phyloP scores from a whole-genome alignment of 37 sponge, comb jelly and placozoan genomes.

The Aplysina aerophoba region DNA sequence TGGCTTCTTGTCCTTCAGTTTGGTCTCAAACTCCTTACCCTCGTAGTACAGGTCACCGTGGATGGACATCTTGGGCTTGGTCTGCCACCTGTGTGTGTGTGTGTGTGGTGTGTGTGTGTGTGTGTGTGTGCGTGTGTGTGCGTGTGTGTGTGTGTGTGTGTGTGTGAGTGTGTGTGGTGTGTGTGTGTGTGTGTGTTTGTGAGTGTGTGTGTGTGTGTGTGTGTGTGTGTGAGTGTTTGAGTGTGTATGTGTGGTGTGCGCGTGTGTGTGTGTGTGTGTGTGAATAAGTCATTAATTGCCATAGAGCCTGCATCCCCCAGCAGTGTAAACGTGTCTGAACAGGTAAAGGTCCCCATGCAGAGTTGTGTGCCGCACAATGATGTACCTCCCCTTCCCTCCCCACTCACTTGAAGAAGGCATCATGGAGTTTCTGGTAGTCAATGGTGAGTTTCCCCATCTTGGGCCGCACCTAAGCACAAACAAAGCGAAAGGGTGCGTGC shows the following conservation, averaged over 20 bases:
- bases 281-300: neutral
- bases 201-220: neutral
- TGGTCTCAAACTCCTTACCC: slow-evolving; percentile 98
- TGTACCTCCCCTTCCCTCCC: neutral
- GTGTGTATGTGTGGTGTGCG: neutral
- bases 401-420: slow-evolving; percentile 93
- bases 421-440: slow-evolving; percentile 98
- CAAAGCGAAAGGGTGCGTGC: too few species aligned
- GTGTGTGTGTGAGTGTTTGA: neutral
- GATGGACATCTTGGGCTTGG: slow-evolving; percentile 92
- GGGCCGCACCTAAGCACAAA: slow-evolving; percentile 64
- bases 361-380: too few species aligned
- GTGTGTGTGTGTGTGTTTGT: neutral
- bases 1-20: slow-evolving; percentile 91
- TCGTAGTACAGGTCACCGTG: slow-evolving; percentile 98
- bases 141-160: too few species aligned
- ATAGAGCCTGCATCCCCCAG: slow-evolving; percentile 10
- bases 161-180: too few species aligned
- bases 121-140: too few species aligned
- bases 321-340: too few species aligned
- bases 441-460: slow-evolving; percentile 97
- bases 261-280: slow-evolving; percentile 14
- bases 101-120: too few species aligned
- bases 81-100: slow-evolving; percentile 97
- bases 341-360: too few species aligned